Base-by-base conservation (phyloP, 2,888 invertebrate genomes). In the Rotaria magnacalcarata region DNA sequence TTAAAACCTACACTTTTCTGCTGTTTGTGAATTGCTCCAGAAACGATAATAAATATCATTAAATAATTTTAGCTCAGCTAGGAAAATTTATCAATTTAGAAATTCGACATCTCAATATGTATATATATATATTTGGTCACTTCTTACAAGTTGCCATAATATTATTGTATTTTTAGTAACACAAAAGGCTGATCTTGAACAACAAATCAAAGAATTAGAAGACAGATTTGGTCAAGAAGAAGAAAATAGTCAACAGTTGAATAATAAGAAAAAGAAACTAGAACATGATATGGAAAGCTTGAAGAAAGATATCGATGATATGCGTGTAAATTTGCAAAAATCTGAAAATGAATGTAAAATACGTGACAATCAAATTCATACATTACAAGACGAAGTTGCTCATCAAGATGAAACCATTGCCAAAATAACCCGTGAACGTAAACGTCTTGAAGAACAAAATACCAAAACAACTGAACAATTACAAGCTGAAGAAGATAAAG, bases 301-400 rank as follows among this genome's bases (percentile, higher is more conserved):
- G 92, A 99, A 98, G 94, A 97, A 97, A 93, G 97, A 97, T 91
- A 94, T 97, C 89, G 97, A 97, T 92, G 97, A 97, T 92, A 93
- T 98, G 91, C 97, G 99, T 92, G 93, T 96, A 88, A 94, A 94
- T 90, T 93, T 97, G 90, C 86, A 87, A 50, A 88, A 88, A 74
- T 87, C 88, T 8, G 88, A 88, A 75, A 85, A 85, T 52, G 88
- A 88, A 41, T 87, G 87, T 80, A 86, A 86, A 54, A 85, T 85
- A 27, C 87, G 87, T 50, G 88, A 88, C 54, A 86, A 87, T 84
- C 88, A 88, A 84, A 88, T 88, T 85, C 87, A 87, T 27, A 87
- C 86, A n/a, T 74, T 85, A 52, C 84, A 86, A 80, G 87, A 87
- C 52, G 88, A 88, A 84, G 87, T 97, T 88, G 96, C 97, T 89